Evolutionary conservation across 1,140 invertebrate genomes (phyloP).

Genomic region (Meloidogyne exigua): DNA sequence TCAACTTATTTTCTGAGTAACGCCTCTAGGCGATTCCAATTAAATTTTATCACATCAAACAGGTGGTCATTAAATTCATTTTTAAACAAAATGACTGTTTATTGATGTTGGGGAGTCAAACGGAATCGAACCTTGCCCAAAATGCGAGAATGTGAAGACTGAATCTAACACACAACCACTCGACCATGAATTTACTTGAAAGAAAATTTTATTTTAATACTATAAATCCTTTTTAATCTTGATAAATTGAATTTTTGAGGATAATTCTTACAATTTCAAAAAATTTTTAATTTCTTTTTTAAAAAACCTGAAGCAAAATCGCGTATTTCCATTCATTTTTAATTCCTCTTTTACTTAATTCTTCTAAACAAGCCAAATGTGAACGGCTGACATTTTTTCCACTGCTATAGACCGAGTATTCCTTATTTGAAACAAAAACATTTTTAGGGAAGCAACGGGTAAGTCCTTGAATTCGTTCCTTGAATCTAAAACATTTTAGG

Average conservation of each 20-base stretch:
- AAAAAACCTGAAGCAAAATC: slow-evolving; percentile 16
- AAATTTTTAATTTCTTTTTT: no score
- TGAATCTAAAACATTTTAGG: slow-evolving; percentile 19
- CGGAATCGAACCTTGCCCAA: not conserved
- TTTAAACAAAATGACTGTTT: not conserved
- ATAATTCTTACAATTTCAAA: no score
- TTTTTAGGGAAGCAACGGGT: slow-evolving; percentile 37
- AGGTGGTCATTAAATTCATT: not conserved
- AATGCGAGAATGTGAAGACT: not conserved
- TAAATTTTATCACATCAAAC: slow-evolving; percentile 1
- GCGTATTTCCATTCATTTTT: slow-evolving; percentile 20
- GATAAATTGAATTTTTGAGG: no score
- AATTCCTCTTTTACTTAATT: slow-evolving; percentile 14
- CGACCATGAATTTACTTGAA: not conserved
- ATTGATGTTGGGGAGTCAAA: not conserved
- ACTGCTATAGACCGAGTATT: slow-evolving; percentile 30
- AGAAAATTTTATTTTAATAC: not conserved
- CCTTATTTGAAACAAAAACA: slow-evolving; percentile 32
- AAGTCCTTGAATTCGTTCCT: slow-evolving; percentile 27
- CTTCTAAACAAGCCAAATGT: slow-evolving; percentile 33
- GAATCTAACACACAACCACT: not conserved
- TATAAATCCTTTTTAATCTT: no score
- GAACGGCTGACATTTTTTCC: slow-evolving; percentile 34
- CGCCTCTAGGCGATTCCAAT: not conserved
- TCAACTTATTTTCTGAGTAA: not conserved